Base-by-base conservation (phyloP, 2,797 vertebrate genomes). In the Sebastes cheni region DNA sequence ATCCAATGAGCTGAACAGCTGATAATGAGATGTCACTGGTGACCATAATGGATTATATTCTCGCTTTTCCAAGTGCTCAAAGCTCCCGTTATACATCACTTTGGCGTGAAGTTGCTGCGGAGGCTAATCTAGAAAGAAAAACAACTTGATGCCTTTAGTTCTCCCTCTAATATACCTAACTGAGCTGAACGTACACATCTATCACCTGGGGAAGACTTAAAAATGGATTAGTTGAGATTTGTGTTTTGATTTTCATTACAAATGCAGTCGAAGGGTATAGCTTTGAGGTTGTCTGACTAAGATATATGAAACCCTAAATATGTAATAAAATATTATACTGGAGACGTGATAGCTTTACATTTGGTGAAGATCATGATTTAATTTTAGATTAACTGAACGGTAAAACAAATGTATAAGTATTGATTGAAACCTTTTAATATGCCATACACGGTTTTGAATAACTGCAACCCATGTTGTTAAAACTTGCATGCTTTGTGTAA, bases 1-100 rank as follows among this genome's bases (percentile, higher is more conserved):
- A 34, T 73, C 75, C 88, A 86, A 83, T 86, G 81, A 86, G 75
- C 78, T 79, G 85, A 88, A 72, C 60, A 72, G 77, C 81, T 81
- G 90, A 93, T 92, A 92, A 92, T 90, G 86, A 91, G 88, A 84
- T 85, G 86, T 89, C 89, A 85, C 67, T 54, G 80, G 66, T 86
- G 83, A 82, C 36, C 65, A 80, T 82, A 89, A 91, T 79, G 75
- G 82, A 91, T 89, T 70, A 64, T 72, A 75, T 80, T 74, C 62
- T 42, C 12, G 22, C 72, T 77, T 81, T 67, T 82, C 75, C 67
- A 30, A 80, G 86, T 12, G 70, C 81, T 85, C 70, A 59, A 8
- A 74, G 80, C 82, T 67, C 16, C 73, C 66, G 27, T 69, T 79
- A 66, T 89, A 60, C 52, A 84, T 90, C 89, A 90, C 86, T 55